Evolutionary conservation across 2,888 invertebrate species (phyloP).

Genomic region (Argyra leucocephala): DNA sequence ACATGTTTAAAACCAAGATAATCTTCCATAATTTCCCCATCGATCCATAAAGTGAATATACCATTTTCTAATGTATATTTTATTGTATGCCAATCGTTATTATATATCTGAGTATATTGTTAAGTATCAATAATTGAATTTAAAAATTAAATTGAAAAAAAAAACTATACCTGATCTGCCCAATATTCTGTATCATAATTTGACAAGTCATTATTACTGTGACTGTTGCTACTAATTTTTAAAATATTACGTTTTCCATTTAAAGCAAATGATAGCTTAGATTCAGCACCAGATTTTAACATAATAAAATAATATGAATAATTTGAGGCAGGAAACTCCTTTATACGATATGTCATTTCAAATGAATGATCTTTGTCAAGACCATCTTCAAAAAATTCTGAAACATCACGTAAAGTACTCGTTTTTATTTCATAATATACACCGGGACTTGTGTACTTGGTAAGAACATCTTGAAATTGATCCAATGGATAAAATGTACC

Average conservation of each 20-base stretch:
- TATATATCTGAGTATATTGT: not conserved
- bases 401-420: not conserved
- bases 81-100: not conserved
- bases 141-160: not conserved
- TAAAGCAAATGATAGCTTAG: not conserved
- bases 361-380: not conserved
- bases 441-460: not conserved
- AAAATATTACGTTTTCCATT: not conserved
- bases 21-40: not conserved
- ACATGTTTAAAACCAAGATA: not conserved
- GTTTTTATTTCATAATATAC: not conserved
- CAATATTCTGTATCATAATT: not conserved
- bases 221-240: not conserved
- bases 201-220: not conserved
- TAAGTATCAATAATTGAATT: not conserved
- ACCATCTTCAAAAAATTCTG: not conserved
- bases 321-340: not conserved
- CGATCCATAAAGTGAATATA: not conserved
- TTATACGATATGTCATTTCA: not conserved
- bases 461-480: not conserved
- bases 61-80: not conserved
- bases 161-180: not conserved
- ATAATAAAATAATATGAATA: not conserved
- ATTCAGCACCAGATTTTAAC: not conserved
- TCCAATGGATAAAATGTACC: not conserved